These are phyloP conservation scores for Diglossa cyanea DNA, from an alignment of 2,797 vertebrate species.

Conservation along the genomic window DNA sequence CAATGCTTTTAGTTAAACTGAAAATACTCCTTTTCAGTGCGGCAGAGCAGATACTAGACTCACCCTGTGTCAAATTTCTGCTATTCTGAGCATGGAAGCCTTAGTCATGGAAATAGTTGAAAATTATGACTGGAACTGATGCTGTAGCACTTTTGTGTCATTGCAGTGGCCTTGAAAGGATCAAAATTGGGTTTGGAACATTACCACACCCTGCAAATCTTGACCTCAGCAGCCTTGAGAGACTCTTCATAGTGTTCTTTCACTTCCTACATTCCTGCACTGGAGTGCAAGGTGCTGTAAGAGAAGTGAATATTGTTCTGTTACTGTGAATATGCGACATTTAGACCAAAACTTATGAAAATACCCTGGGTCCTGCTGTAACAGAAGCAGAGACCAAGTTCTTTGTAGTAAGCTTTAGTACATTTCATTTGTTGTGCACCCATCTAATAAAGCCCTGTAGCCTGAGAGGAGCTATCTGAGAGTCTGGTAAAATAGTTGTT, in stretches of 20 bases:
- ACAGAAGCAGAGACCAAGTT: background rate
- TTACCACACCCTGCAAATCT: background rate
- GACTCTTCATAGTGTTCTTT: background rate
- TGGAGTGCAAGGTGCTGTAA: background rate
- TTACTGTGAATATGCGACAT: background rate
- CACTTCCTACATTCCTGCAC: background rate
- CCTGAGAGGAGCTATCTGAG: background rate
- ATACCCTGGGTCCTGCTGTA: background rate
- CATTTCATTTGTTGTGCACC: background rate
- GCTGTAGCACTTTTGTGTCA: background rate
- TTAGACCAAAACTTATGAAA: background rate
- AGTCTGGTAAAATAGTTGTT: background rate
- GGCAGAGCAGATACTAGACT: background rate
- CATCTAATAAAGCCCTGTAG: background rate
- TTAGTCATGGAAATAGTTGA: background rate
- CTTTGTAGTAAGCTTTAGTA: background rate
- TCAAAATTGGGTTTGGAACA: background rate
- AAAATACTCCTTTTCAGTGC: background rate
- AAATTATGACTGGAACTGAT: background rate
- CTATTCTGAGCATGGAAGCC: background rate
- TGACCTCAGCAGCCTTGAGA: background rate
- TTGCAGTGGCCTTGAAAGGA: background rate
- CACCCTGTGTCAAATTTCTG: background rate
- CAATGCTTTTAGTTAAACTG: background rate
- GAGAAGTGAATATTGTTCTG: background rate